phyloP scores from a whole-genome alignment of 2,113 vertebrate genomes.

The Boulengeromyrus knoepffleri region DNA sequence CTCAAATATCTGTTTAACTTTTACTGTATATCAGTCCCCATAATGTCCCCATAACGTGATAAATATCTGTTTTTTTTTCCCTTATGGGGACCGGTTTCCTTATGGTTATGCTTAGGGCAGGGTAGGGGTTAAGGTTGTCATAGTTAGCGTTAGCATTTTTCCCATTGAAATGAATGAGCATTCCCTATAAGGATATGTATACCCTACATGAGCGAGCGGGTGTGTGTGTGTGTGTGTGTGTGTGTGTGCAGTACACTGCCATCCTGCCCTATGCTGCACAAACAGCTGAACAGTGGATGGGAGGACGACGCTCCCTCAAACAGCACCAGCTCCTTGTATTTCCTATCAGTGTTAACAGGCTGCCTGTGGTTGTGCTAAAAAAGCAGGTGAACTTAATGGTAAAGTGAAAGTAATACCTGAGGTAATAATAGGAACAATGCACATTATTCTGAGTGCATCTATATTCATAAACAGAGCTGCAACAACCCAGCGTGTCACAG shows the following conservation, averaged over 20 bases:
- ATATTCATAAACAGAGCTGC: neutral
- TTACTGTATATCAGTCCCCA: neutral
- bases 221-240: neutral
- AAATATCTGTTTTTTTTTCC: too few relatives aligned
- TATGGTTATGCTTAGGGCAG: too few relatives aligned
- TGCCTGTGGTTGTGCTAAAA: neutral
- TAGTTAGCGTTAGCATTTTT: too few relatives aligned
- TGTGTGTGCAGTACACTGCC: neutral
- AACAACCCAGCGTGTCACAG: neutral
- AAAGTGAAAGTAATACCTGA: neutral
- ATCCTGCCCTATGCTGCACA: neutral
- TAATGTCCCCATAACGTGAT: too few relatives aligned
- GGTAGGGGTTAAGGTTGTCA: too few relatives aligned
- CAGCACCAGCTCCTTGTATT: neutral
- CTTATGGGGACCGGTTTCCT: too few relatives aligned
- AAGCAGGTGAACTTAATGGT: neutral
- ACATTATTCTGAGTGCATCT: neutral
- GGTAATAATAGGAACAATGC: neutral
- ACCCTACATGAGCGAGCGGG: too few relatives aligned
- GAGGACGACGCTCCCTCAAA: neutral
- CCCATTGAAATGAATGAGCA: too few relatives aligned
- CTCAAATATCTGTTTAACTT: neutral
- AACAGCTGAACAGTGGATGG: neutral
- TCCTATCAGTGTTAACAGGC: neutral
- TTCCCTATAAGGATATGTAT: too few relatives aligned